These are phyloP conservation scores for Melipona quadrifasciata DNA, from an alignment of 1,140 invertebrate species.

Conservation along the genomic window DNA sequence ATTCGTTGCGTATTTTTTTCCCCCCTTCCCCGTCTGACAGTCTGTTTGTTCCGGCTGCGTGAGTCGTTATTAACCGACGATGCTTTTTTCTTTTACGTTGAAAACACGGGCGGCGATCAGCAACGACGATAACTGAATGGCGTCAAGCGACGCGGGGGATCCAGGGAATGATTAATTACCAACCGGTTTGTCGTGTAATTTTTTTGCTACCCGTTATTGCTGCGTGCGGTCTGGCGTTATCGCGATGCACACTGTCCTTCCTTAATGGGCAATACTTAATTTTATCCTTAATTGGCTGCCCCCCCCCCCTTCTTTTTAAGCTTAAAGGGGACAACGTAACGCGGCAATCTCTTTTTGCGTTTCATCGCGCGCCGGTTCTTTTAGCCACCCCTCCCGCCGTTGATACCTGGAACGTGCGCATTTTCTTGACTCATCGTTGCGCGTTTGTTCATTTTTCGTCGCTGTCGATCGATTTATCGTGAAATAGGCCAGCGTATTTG, in stretches of 20 bases:
- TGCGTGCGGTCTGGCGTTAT: not conserved
- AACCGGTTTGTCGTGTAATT: conserved; percentile 9
- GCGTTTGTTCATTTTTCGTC: not conserved
- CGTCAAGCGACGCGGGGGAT: not conserved
- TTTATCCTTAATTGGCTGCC: conserved; percentile 12
- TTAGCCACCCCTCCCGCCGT: not conserved
- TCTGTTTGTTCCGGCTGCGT: not conserved
- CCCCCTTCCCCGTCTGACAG: not conserved
- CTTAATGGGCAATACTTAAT: conserved; percentile 35
- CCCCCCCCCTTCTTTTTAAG: not conserved
- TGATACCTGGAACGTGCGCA: not conserved
- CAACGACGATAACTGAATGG: not conserved
- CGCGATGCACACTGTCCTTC: conserved; percentile 18
- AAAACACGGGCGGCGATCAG: conserved; percentile 11
- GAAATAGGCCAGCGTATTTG: not conserved
- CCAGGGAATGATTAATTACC: conserved; percentile 33
- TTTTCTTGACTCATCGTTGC: not conserved
- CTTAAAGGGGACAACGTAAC: not conserved
- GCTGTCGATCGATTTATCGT: not conserved
- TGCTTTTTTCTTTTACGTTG: not conserved
- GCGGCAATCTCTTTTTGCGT: not conserved
- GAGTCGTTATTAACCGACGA: not conserved
- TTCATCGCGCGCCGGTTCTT: not conserved
- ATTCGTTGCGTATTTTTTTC: not conserved
- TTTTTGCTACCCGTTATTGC: not conserved